Percentiles rank a stretch among this genome's conserved stretches.
Conservation (phyloP, 2,113 vertebrate genomes). For the Anolis sagrei region DNA sequence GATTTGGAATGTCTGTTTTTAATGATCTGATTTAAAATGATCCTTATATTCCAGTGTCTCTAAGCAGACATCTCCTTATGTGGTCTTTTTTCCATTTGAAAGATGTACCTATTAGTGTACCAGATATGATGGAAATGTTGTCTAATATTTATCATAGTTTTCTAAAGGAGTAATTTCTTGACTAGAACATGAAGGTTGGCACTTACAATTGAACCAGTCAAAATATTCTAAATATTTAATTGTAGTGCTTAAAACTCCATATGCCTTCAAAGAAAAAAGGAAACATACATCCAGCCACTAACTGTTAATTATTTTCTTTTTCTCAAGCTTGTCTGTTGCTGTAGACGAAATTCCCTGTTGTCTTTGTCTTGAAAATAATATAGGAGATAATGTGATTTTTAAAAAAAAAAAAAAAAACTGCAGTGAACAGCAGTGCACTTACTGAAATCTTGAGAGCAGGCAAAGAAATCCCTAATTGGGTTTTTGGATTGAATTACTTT, state of each 20-base stretch:
- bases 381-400: constrained; percentile 24
- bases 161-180: background rate
- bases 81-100: background rate
- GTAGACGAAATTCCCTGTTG: constrained; percentile 25
- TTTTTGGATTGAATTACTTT: constrained; percentile 55
- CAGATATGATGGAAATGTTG: constrained; percentile 13
- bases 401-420: background rate
- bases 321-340: constrained; percentile 20
- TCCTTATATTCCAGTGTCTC: background rate
- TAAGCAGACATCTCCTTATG: constrained; percentile 6
- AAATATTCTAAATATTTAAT: fast-evolving
- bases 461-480: constrained; percentile 46
- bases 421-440: constrained; percentile 40
- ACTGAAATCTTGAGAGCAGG: constrained; percentile 27
- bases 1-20: too few relatives aligned
- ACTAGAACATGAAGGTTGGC: fast-evolving
- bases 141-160: background rate
- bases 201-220: constrained; percentile 1
- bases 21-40: constrained; percentile 9
- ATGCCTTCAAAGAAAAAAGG: background rate
- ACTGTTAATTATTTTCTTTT: background rate
- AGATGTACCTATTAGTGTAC: constrained; percentile 2
- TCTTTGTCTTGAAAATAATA: background rate
- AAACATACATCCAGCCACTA: constrained; percentile 19
- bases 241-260: fast-evolving